These are phyloP conservation scores for Edolisoma coerulescens DNA, from an alignment of 2,113 vertebrate genomes.

Conservation along the genomic window DNA sequence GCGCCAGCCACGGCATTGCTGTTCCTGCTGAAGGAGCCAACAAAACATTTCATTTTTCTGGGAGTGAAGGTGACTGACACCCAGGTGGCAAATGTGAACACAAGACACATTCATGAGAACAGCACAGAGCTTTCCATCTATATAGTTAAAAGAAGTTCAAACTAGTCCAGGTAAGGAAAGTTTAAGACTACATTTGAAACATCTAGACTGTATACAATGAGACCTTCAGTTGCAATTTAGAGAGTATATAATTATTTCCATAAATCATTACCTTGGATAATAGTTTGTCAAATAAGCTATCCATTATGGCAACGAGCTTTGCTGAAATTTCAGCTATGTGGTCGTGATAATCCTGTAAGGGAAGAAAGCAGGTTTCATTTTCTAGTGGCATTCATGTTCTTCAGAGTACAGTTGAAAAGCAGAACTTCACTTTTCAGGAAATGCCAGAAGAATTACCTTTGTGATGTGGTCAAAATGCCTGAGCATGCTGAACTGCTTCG, in stretches of 20 bases:
- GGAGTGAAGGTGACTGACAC: background rate
- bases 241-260: background rate
- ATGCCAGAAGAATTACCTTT: slow-evolving; percentile 80
- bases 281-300: slow-evolving; percentile 93
- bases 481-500: slow-evolving; percentile 92
- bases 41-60: fast-evolving
- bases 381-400: background rate
- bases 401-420: background rate
- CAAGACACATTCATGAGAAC: background rate
- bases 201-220: background rate
- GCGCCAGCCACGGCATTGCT: background rate
- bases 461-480: slow-evolving; percentile 97
- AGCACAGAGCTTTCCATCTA: background rate
- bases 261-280: slow-evolving; percentile 87
- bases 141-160: background rate
- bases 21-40: background rate
- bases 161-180: background rate
- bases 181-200: background rate
- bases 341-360: slow-evolving; percentile 93
- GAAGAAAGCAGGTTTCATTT: slow-evolving; percentile 59
- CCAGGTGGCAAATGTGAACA: background rate
- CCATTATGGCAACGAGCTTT: slow-evolving; percentile 98
- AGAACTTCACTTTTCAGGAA: slow-evolving; percentile 13
- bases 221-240: background rate
- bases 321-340: slow-evolving; percentile 95